Conservation (phyloP, 2,888 invertebrate genomes). For the Ametastegia equiseti region DNA sequence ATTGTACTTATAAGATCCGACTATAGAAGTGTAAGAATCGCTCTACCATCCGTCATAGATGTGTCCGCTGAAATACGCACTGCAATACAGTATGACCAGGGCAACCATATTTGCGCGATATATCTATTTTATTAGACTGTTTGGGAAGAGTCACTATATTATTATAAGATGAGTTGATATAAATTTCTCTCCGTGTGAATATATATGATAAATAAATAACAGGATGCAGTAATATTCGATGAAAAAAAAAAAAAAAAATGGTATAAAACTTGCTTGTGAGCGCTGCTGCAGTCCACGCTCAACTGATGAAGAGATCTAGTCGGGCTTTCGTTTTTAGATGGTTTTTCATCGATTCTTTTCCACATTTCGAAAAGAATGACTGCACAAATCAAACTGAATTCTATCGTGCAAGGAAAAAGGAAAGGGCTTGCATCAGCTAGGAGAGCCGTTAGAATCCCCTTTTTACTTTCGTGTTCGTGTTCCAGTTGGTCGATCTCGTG, state of each 20-base stretch:
- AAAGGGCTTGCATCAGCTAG: conserved; percentile 87
- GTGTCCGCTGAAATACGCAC: no score
- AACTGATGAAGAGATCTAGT: conserved; percentile 68
- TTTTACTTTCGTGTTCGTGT: conserved; percentile 71
- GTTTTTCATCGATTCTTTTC: conserved; percentile 86
- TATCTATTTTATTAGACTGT: no score
- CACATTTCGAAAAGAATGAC: conserved; percentile 94
- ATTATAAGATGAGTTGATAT: no score
- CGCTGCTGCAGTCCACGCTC: conserved; percentile 88
- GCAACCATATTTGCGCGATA: no score
- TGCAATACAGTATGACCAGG: no score
- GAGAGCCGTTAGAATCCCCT: conserved; percentile 79
- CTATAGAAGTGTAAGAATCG: no score
- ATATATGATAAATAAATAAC: neutral
- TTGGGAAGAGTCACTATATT: no score
- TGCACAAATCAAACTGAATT: conserved; percentile 94
- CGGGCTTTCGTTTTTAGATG: conserved; percentile 75
- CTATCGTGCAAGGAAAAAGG: conserved; percentile 93
- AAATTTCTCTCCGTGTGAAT: neutral
- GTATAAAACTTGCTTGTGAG: conserved; percentile 79
- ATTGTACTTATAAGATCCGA: no score
- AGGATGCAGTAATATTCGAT: neutral
- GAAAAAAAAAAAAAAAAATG: no score
- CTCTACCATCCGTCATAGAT: no score
- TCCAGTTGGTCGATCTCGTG: conserved; percentile 89